Conservation (phyloP, 2,113 vertebrate genomes). For the Peromyscus polionotus region DNA sequence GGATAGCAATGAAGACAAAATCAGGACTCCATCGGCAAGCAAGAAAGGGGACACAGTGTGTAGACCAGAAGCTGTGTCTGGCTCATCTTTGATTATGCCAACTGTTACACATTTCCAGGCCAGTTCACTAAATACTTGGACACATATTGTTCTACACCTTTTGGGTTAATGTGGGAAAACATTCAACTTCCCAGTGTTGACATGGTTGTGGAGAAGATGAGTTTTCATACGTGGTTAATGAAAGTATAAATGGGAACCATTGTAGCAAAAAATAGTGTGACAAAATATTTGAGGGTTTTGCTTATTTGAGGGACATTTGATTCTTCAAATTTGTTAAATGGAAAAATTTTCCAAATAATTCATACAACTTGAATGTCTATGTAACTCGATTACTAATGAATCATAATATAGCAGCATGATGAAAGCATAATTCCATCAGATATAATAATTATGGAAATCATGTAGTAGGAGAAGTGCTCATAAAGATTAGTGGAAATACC, state of each 20-base stretch:
- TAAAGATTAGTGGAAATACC: background rate
- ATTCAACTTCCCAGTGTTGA: background rate
- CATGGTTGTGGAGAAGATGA: background rate
- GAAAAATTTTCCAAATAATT: conserved; percentile 39
- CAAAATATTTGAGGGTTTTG: background rate
- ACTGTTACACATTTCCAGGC: background rate
- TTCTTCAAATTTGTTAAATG: background rate
- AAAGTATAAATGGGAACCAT: background rate
- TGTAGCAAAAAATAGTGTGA: conserved; percentile 15
- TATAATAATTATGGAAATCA: conserved; percentile 42
- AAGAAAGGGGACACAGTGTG: background rate
- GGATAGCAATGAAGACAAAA: background rate
- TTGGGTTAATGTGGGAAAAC: conserved; percentile 20
- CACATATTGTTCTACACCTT: background rate
- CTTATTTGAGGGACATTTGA: conserved; percentile 41
- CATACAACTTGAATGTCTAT: background rate
- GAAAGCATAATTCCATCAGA: conserved; percentile 19
- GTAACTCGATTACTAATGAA: conserved; percentile 44
- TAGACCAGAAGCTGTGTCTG: background rate
- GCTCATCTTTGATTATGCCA: background rate
- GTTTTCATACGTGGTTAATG: background rate
- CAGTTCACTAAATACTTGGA: background rate
- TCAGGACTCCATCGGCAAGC: background rate
- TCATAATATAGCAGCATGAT: conserved; percentile 38
- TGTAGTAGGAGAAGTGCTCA: conserved; percentile 40